These are phyloP conservation scores for Philopotamus ludificatus DNA, from an alignment of 1,140 invertebrate genomes.

Conservation along the genomic window DNA sequence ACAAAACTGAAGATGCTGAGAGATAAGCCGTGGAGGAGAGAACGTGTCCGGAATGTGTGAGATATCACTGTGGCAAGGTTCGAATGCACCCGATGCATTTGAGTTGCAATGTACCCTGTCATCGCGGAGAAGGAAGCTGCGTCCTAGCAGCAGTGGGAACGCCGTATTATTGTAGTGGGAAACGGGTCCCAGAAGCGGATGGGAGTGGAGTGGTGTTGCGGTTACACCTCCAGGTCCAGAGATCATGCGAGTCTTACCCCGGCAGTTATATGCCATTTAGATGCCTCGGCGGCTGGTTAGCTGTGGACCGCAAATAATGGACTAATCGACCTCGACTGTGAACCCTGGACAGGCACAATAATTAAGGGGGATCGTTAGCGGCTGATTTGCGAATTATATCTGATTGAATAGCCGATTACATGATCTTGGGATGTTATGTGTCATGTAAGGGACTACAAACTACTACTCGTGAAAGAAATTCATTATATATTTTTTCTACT, in stretches of 20 bases:
- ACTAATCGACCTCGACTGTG: not conserved
- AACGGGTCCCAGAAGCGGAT: not conserved
- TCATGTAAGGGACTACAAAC: no score
- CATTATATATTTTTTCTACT: no score
- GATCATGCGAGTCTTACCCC: not conserved
- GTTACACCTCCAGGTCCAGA: not conserved
- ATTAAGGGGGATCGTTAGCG: no score
- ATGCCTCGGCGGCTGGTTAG: not conserved
- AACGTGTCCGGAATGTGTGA: not conserved
- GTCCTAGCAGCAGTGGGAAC: not conserved
- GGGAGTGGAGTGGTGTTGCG: not conserved
- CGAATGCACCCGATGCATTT: not conserved
- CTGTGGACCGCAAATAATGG: not conserved
- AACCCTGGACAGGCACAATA: no score
- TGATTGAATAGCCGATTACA: no score
- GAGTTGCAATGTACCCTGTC: not conserved
- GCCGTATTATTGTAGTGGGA: not conserved
- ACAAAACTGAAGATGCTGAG: not conserved
- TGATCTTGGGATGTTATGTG: no score
- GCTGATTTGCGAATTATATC: no score
- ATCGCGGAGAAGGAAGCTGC: conserved; percentile 7
- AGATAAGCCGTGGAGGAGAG: not conserved
- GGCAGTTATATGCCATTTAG: not conserved
- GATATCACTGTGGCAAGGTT: conserved; percentile 6
- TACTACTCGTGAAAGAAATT: no score